Base-by-base conservation (phyloP, 1,140 invertebrate species). In the Caenorhabditis latens region DNA sequence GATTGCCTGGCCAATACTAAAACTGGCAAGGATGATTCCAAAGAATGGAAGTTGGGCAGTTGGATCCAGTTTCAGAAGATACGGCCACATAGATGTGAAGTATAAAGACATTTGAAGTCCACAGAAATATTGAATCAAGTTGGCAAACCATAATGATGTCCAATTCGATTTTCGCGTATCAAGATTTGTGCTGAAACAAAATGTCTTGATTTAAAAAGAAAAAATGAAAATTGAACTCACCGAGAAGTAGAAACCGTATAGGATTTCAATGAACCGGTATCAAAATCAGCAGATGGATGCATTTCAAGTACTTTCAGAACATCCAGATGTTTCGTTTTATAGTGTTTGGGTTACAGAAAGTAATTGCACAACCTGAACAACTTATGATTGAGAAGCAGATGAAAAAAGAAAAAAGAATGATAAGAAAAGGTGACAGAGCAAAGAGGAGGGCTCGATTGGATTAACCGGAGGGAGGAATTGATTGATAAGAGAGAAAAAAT, bases 41-140 rank as follows among this genome's bases (percentile, higher is more conserved):
- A 87, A 83, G 32, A 87, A 87, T 40, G 61, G 63, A 24, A 87
- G 75, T 42, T 87, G 42, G 43, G 86, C 86, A 53, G 46, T 43
- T 50, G 43, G 79, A 46, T 87, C 86, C 19, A 87, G 55, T 75
- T 87, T 57, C 24, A 87, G n/a, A 53, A 86, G 83, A 85, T 84
- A 87, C 2, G 86, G 86, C 86, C 86, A 87, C 86, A 87, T 87
- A 11, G 86, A 87, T 16, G 86, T 87, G 46, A 87, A 87, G 48
- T 87, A 87, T 19, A 87, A 21, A 43, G 86, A 87, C 16, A 21
- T 24, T 58, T 87, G 86, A 58, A 87, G 46, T 11, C 86, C 86
- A 43, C 79, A 84, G 48, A 87, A 57, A 14, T 55, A 75, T 48
- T 63, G 79, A 65, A 87, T 79, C 6, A 83, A 24, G 40, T 87